Evolutionary conservation across 2,113 vertebrate species (phyloP).

Genomic region (Leptosomus discolor): DNA sequence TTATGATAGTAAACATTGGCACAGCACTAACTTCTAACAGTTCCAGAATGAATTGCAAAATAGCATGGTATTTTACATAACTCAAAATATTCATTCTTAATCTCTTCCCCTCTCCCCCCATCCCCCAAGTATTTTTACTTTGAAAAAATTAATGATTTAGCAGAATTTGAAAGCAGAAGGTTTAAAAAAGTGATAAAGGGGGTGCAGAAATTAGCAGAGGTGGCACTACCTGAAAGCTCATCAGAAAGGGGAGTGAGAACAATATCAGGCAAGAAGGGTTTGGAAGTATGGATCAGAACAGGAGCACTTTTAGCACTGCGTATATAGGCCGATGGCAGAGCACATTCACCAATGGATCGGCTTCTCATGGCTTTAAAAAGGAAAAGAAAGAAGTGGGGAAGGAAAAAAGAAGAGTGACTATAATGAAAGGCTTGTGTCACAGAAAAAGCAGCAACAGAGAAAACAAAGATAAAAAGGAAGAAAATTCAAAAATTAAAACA

Average conservation of each 20-base stretch:
- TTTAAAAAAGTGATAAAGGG: slow-evolving; percentile 80
- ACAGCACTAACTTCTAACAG: slow-evolving; percentile 82
- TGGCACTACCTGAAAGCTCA: slow-evolving; percentile 99
- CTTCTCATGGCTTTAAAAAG: slow-evolving; percentile 97
- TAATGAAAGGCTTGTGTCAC: slow-evolving; percentile 83
- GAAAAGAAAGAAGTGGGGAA: slow-evolving; percentile 84
- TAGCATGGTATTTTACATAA: slow-evolving; percentile 70
- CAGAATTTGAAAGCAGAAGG: slow-evolving; percentile 79
- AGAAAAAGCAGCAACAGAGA: slow-evolving; percentile 83
- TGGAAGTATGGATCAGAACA: slow-evolving; percentile 98
- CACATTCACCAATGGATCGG: slow-evolving; percentile 99
- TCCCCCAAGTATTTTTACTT: slow-evolving; percentile 74
- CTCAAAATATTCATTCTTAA: slow-evolving; percentile 73
- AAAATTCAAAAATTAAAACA: slow-evolving; percentile 83
- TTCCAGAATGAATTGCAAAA: slow-evolving; percentile 77
- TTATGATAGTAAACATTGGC: slow-evolving; percentile 69
- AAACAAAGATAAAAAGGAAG: slow-evolving; percentile 81
- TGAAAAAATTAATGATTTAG: slow-evolving; percentile 75
- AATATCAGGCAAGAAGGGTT: slow-evolving; percentile 98
- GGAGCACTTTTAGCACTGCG: slow-evolving; percentile 99
- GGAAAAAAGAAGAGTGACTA: slow-evolving; percentile 82
- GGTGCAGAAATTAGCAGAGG: slow-evolving; percentile 89
- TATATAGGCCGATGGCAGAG: slow-evolving; percentile 99
- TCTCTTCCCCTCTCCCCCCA: slow-evolving; percentile 67
- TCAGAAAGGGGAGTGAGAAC: slow-evolving; percentile 98